Evolutionary conservation across 2,113 vertebrate species (phyloP).

Genomic region (Nannospalax galili): DNA sequence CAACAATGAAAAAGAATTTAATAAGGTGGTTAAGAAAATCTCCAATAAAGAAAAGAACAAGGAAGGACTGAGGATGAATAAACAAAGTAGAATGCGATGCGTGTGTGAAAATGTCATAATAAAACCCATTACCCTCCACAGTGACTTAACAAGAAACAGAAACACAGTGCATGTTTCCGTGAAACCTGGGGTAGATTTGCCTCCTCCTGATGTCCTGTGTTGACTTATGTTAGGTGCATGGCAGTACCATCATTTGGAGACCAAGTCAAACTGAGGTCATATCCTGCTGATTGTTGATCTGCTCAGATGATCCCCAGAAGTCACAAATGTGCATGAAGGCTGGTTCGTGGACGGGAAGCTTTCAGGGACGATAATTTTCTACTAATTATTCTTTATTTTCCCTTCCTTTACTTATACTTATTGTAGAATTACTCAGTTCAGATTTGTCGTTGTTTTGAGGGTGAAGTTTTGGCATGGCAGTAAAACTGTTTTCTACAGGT

Average conservation of each 20-base stretch:
- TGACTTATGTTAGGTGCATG: not conserved
- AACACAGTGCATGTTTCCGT: not conserved
- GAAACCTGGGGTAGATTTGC: not conserved
- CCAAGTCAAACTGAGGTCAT: no score
- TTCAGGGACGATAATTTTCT: not conserved
- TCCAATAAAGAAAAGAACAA: not conserved
- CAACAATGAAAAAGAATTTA: not conserved
- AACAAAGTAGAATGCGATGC: not conserved
- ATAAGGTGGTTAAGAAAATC: not conserved
- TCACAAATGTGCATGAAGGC: not conserved
- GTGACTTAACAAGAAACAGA: not conserved
- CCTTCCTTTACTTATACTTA: not conserved
- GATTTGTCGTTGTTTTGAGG: not conserved
- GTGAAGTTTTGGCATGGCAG: not conserved
- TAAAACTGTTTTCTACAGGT: not conserved
- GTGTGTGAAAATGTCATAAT: not conserved
- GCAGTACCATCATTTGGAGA: not conserved
- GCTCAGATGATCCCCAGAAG: rapidly evolving
- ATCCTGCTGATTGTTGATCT: not conserved
- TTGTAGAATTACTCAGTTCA: not conserved
- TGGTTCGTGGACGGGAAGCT: not conserved
- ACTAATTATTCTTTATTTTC: not conserved
- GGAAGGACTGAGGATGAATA: not conserved
- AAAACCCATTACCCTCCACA: not conserved
- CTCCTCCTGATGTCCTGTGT: not conserved